Evolutionary conservation across 1,140 invertebrate species (phyloP).

Genomic region (Plodia interpunctella): DNA sequence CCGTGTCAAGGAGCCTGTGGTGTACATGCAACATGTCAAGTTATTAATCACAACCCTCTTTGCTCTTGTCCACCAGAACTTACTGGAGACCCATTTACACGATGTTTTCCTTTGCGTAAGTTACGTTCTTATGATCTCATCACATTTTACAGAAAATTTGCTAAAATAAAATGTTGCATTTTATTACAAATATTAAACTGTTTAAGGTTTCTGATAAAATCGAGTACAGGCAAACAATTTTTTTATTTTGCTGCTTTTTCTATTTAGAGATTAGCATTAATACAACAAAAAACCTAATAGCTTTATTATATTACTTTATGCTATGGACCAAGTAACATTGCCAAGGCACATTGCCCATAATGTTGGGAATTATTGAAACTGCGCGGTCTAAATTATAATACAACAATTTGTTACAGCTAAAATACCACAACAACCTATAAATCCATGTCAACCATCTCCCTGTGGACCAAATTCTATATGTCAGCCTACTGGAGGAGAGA

Average conservation of each 20-base stretch:
- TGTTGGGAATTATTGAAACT: too few relatives aligned
- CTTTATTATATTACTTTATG: too few relatives aligned
- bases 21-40: constrained; percentile 78
- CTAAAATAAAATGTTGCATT: too few relatives aligned
- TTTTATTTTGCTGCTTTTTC: too few relatives aligned
- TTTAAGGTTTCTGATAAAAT: too few relatives aligned
- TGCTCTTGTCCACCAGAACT: constrained; percentile 79
- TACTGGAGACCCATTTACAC: constrained; percentile 81
- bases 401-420: constrained; percentile 9
- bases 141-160: too few relatives aligned
- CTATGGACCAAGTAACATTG: too few relatives aligned
- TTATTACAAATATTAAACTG: constrained; percentile 11
- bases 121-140: constrained; percentile 26
- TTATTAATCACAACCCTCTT: constrained; percentile 82
- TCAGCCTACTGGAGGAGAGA: constrained; percentile 74
- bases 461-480: constrained; percentile 89
- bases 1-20: constrained; percentile 82
- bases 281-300: too few relatives aligned
- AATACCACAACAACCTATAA: constrained; percentile 57
- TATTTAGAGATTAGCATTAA: too few relatives aligned
- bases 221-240: too few relatives aligned
- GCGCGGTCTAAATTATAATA: too few relatives aligned
- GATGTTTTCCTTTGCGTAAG: constrained; percentile 77
- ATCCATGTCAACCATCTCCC: constrained; percentile 82
- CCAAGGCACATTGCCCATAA: too few relatives aligned